phyloP scores from a whole-genome alignment of 2,888 invertebrate genomes.

The Acrobasis suavella region DNA sequence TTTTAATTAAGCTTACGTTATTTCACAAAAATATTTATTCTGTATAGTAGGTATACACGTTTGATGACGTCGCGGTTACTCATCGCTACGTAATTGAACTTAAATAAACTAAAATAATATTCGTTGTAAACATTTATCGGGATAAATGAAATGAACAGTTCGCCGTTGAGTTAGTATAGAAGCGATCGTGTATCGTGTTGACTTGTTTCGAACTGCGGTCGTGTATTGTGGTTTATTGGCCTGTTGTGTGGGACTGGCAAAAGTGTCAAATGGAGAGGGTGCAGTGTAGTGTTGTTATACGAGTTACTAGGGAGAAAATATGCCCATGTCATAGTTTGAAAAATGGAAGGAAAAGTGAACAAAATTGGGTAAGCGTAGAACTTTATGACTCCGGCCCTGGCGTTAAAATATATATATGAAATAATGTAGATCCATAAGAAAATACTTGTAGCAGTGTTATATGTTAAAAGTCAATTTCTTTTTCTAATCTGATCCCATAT shows the following conservation, averaged over 20 bases:
- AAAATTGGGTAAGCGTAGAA: slow-evolving; percentile 4
- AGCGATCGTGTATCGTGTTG: slow-evolving; percentile 12
- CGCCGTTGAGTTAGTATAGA: not conserved
- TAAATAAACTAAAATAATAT: slow-evolving; percentile 13
- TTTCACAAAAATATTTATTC: too few species aligned
- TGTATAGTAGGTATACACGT: not conserved
- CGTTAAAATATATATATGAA: too few species aligned
- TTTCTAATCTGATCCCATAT: too few species aligned
- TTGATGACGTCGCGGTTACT: slow-evolving; percentile 10
- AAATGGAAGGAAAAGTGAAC: not conserved
- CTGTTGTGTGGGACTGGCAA: not conserved
- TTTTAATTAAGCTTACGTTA: too few species aligned
- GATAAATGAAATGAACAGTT: slow-evolving; percentile 12
- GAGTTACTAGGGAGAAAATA: slow-evolving; percentile 1
- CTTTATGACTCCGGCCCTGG: too few species aligned
- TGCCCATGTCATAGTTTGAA: slow-evolving; percentile 10
- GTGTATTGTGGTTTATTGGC: not conserved
- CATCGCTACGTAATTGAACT: slow-evolving; percentile 7
- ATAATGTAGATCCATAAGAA: too few species aligned
- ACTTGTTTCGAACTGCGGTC: not conserved
- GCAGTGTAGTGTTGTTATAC: slow-evolving; percentile 5
- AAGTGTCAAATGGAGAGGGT: slow-evolving; percentile 1
- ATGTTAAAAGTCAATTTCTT: too few species aligned
- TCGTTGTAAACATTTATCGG: not conserved
- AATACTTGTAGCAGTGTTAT: too few species aligned